Base-by-base conservation (phyloP, 2,113 vertebrate genomes). In the Paramormyrops kingsleyae region DNA sequence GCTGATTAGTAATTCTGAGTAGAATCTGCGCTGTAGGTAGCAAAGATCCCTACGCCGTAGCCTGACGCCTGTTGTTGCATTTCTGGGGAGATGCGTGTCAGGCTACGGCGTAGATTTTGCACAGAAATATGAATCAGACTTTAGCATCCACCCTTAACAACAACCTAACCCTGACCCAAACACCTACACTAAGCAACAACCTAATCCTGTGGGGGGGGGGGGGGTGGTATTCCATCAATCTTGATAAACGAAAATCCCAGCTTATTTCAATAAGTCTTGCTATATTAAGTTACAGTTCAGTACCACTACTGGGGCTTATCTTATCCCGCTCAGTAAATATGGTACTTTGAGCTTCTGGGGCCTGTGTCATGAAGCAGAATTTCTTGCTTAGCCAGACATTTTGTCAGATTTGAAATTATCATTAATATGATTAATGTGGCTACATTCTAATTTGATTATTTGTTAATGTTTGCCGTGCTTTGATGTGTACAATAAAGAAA, bases 131-230 rank as follows among this genome's bases (percentile, higher is more conserved):
- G 17, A 19, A 19, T 52, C 13, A 52, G 13, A 9, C 50, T 52
- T 52, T 1, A 95, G 46, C 19, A 5, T 21, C 53, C 19, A 56
- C 53, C 5, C 19, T 56, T 19, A 56, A 56, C 5, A 56, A 56
- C 19, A 59, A 24, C 21, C 21, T 59, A 24, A 59, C 21, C 56
- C 56, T 24, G 56, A 21, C 17, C 53, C 53, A 21, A 56, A 56
- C 5, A 1, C 17, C 52, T 0, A 56, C 53, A 19, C 19, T 56
- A 19, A 56, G 17, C 52, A 19, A 53, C 52, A 19, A 19, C 52
- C 52, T 53, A 17, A 53, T 53, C 17, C 5, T 53, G 49, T 52
- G 4, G 17, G 17, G 6, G 5, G 56, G n/a, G n/a, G n/a, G n/a
- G 5, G 6, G 5, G 56, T 7, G 56, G 21, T 59, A 9, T 59